Base-by-base conservation (phyloP, 2,113 vertebrate species). In the Gavialis gangeticus region DNA sequence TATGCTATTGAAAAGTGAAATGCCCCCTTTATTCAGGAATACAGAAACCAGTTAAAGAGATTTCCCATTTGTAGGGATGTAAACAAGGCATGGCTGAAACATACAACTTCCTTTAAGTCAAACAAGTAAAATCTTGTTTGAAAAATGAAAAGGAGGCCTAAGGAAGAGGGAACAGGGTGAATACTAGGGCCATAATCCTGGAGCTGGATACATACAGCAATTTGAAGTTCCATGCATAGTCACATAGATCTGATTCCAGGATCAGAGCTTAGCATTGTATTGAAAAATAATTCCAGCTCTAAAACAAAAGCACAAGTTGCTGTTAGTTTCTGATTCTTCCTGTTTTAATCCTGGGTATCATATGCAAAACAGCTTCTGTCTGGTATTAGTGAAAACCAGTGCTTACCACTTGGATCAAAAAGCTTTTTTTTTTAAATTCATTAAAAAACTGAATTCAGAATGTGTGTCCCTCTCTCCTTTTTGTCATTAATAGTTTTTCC, bases 1-100 rank as follows among this genome's bases (percentile, higher is more conserved):
- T 60, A 60, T 30, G 9, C 30, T 76, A 63, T 28, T 12, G 37
- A 91, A 94, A 84, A 95, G 85, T 94, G 97, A 96, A 97, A 93
- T 89, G 81, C 56, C 85, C 85, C 94, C 86, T 98, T 98, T 98
- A 98, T 98, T 98, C 84, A 90, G 92, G 90, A 97, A 96, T 97
- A 98, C 60, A 96, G 95, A 96, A 94, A 90, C 96, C 91, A 96
- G 64, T 93, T 96, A 92, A 58, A 4, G 97, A 94, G 86, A 85
- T 78, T 97, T 97, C 97, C 97, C 97, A 97, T 97, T 97, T 96
- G 96, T 92, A 88, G 91, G 91, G 95, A 76, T 81, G 92, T 82
- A 96, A 93, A 89, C 79, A 86, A 84, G 64, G 5, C 0, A 85
- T 84, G 19, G 15, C 77, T 88, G 87, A 78, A 63, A 82, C 21